A percentile compares a stretch with the other conserved stretches of the same genome.
These are phyloP conservation scores for Bombus pascuorum DNA, from an alignment of 1,140 invertebrate species.

Conservation along the genomic window DNA sequence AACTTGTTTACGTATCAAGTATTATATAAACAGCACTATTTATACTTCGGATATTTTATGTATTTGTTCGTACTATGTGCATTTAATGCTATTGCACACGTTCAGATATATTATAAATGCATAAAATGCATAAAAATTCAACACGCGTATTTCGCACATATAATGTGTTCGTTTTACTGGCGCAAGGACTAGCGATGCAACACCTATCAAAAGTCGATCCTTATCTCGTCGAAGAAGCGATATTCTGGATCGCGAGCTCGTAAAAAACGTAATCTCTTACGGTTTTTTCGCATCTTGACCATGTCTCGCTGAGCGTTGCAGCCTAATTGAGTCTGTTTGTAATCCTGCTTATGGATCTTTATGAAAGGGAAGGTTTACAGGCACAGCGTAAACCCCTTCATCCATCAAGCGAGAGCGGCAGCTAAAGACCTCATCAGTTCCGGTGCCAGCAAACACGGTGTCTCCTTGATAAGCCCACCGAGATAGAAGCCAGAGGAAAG, in stretches of 20 bases:
- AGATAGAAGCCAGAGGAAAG: conserved; percentile 43
- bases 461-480: conserved; percentile 62
- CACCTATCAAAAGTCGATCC: conserved; percentile 7
- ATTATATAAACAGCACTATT: no score
- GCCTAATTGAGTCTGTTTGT: conserved; percentile 74
- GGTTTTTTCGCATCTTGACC: conserved; percentile 52
- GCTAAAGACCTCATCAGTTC: conserved; percentile 74
- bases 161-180: no score
- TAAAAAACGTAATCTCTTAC: conserved; percentile 60
- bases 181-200: background rate
- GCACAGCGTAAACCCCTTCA: conserved; percentile 69
- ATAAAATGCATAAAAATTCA: no score
- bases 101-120: no score
- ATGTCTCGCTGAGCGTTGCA: conserved; percentile 43
- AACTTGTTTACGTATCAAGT: no score
- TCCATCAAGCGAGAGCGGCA: conserved; percentile 71
- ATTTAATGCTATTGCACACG: no score
- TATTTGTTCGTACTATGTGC: no score
- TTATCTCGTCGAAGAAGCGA: conserved; percentile 34
- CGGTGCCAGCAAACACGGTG: conserved; percentile 67
- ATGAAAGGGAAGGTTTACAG: conserved; percentile 72
- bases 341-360: conserved; percentile 73
- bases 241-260: conserved; percentile 5
- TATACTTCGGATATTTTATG: no score
- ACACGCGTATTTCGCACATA: no score